Conservation (phyloP, 1,140 invertebrate species). For the Galleria mellonella region DNA sequence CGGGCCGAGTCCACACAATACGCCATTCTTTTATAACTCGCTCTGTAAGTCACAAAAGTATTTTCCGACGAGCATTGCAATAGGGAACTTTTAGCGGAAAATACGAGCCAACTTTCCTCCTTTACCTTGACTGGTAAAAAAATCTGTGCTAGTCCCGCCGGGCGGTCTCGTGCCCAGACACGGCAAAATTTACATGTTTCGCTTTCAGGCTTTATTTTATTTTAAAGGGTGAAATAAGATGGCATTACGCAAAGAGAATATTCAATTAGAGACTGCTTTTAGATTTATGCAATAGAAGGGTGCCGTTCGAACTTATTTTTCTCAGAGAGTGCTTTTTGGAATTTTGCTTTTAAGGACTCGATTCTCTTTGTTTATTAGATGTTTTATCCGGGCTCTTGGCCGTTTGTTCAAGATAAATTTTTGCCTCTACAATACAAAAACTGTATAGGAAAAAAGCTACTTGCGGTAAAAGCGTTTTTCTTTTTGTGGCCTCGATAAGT, state of each 20-base stretch:
- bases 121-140: slow-evolving; percentile 54
- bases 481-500: too few species aligned
- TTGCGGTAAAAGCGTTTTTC: too few species aligned
- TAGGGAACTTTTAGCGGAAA: slow-evolving; percentile 59
- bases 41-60: slow-evolving; percentile 56
- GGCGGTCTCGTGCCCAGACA: slow-evolving; percentile 42
- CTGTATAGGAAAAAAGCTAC: neutral
- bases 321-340: slow-evolving; percentile 12
- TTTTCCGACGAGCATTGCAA: slow-evolving; percentile 52
- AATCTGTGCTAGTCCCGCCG: slow-evolving; percentile 38
- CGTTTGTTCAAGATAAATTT: slow-evolving; percentile 5
- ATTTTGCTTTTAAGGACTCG: slow-evolving; percentile 22
- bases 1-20: slow-evolving; percentile 32
- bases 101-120: slow-evolving; percentile 60
- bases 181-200: slow-evolving; percentile 72
- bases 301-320: slow-evolving; percentile 47
- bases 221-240: slow-evolving; percentile 69
- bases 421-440: neutral
- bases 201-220: slow-evolving; percentile 67
- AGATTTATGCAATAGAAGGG: slow-evolving; percentile 53
- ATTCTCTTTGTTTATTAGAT: slow-evolving; percentile 19
- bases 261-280: slow-evolving; percentile 66
- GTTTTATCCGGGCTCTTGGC: slow-evolving; percentile 10
- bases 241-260: slow-evolving; percentile 66
- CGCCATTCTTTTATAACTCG: slow-evolving; percentile 55